Evolutionary conservation across 2,113 vertebrate species (phyloP).

Genomic region (Narcine bancroftii): DNA sequence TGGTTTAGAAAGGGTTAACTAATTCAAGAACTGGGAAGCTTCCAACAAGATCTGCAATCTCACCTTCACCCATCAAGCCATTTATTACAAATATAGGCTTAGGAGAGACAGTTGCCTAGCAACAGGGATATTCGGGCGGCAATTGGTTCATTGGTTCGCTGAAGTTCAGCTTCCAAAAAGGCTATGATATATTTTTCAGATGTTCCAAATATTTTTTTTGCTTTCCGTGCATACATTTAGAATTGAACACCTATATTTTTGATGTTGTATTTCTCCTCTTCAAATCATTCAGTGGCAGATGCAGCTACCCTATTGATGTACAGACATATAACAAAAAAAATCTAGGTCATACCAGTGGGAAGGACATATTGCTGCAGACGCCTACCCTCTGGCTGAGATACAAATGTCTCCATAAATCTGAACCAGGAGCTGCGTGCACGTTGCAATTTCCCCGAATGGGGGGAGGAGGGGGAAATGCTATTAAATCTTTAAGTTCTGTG

Average conservation of each 20-base stretch:
- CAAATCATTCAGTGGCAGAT: neutral
- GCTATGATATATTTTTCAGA: neutral
- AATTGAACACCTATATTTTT: neutral
- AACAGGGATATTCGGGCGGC: neutral
- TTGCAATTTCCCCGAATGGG: neutral
- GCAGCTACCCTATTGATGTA: neutral
- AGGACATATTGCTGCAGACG: neutral
- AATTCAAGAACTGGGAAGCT: neutral
- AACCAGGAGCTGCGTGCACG: neutral
- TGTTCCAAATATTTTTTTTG: neutral
- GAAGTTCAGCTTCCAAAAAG: neutral
- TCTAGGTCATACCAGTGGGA: neutral
- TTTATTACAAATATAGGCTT: neutral
- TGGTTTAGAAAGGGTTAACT: neutral
- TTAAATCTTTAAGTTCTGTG: neutral
- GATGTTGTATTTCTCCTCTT: neutral
- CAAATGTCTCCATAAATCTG: neutral
- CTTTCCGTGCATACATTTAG: neutral
- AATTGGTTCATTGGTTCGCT: neutral
- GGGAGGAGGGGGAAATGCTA: neutral
- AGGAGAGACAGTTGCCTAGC: slow-evolving; percentile 17
- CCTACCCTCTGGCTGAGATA: neutral
- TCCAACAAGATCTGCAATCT: neutral
- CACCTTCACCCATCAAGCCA: neutral
- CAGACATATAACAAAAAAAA: neutral